phyloP scores from a whole-genome alignment of 2,113 vertebrate species.

The Butorides virescens region DNA sequence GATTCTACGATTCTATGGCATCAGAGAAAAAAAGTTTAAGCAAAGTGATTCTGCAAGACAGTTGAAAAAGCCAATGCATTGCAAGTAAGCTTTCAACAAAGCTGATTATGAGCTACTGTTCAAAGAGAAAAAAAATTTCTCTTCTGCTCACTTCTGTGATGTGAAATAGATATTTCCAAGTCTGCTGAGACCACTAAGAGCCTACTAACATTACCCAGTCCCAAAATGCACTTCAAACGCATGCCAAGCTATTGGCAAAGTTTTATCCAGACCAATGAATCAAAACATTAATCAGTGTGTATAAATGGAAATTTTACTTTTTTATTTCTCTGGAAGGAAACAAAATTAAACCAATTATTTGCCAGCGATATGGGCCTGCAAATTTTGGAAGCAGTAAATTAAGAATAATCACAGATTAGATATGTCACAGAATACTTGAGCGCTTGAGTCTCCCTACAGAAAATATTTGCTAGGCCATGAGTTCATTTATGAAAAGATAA shows the following conservation, averaged over 20 bases:
- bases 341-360: constrained; percentile 39
- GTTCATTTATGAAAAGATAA: constrained; percentile 65
- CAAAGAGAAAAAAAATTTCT: not conserved
- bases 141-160: not conserved
- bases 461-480: constrained; percentile 41
- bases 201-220: constrained; percentile 20
- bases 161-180: constrained; percentile 15
- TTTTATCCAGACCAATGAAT: constrained; percentile 24
- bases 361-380: not conserved
- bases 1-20: not conserved
- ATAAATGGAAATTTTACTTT: constrained; percentile 24
- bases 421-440: constrained; percentile 11
- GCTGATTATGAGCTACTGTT: not conserved
- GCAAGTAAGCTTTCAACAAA: not conserved
- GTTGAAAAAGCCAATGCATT: not conserved
- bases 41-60: not conserved
- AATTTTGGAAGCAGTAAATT: constrained; percentile 47
- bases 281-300: constrained; percentile 46
- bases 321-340: constrained; percentile 33
- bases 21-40: not conserved
- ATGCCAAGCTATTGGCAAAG: constrained; percentile 18
- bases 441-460: constrained; percentile 39
- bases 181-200: constrained; percentile 22
- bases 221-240: constrained; percentile 27
- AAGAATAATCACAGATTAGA: constrained; percentile 44